Evolutionary conservation across 2,888 invertebrate species (phyloP), one percentile per base, ranked within the genome.

Genomic region (Cerastis rubricosa): DNA sequence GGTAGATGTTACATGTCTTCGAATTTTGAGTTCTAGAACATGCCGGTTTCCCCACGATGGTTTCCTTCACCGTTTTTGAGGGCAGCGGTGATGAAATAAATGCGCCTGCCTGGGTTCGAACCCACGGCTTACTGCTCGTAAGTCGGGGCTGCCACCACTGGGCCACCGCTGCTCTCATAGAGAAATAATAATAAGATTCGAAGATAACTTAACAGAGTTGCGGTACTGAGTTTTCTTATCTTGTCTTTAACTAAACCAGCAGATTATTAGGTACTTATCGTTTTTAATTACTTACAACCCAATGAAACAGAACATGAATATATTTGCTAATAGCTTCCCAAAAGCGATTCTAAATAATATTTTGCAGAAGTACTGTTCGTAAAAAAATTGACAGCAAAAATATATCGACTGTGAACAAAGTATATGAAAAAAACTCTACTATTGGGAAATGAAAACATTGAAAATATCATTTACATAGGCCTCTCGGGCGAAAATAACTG

Each of bases 401-500:
- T 73, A 12, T 74, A 81, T 78, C 66, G 43, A 61, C 59, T 17
- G 45, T 59, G 2, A 54, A 40, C 40, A 71, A 82, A 79, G n/a
- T 72, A 43, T 72, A 74, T 76, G 59, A 29, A 74, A 76, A 76
- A 74, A 78, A 63, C 67, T 64, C 57, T 67, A 51, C 78, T 45
- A 57, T 66, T 61, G 83, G 74, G 74, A 76, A 85, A 70, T 82
- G 64, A 70, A 74, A 77, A 74, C 12, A 75, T 19, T 51, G 63
- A 45, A 72, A 73, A 74, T 69, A 77, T 66, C 75, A 72, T 61
- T 77, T 70, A 74, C 63, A 51, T 73, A 40, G 65, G 71, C 40
- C 74, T 64, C 67, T 14, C 35, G 19, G 29, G 45, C 4, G 47
- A 59, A 66, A 67, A 69, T 29, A 66, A 73, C 66, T 65, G 76